These are phyloP conservation scores for Phalacrocorax brasilianus DNA, from an alignment of 2,113 vertebrate species.

Conservation along the genomic window DNA sequence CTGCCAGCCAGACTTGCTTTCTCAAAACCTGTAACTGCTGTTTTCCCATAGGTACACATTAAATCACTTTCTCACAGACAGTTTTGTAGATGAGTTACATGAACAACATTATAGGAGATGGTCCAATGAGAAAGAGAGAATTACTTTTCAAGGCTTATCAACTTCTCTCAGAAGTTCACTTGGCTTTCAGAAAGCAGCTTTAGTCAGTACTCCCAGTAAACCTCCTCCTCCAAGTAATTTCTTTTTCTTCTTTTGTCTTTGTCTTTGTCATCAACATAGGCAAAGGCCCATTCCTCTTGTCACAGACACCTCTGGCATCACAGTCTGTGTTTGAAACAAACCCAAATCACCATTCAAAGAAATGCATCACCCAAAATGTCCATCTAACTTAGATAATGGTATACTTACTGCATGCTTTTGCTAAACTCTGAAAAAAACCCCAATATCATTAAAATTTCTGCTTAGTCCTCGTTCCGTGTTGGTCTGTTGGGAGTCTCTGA, in stretches of 20 bases:
- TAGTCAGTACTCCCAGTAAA: background rate
- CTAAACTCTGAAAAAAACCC: background rate
- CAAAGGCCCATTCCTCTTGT: background rate
- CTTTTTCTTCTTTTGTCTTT: background rate
- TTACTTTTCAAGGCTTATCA: slow-evolving; percentile 14
- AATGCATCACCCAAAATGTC: background rate
- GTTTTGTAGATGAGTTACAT: background rate
- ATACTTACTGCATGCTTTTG: background rate
- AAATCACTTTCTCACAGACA: background rate
- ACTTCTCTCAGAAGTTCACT: slow-evolving; percentile 12
- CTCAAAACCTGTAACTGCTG: background rate
- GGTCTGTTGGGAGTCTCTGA: background rate
- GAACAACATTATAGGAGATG: background rate
- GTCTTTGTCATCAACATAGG: background rate
- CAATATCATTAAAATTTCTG: background rate
- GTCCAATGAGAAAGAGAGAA: background rate
- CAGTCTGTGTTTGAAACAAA: background rate
- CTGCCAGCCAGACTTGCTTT: background rate
- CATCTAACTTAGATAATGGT: background rate
- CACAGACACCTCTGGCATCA: background rate
- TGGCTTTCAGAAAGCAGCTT: background rate
- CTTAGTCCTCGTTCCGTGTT: background rate
- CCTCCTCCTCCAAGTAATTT: background rate
- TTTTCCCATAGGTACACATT: background rate
- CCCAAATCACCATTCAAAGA: background rate